These are phyloP conservation scores for Nephila pilipes DNA, from an alignment of 1,140 invertebrate species.

Conservation along the genomic window DNA sequence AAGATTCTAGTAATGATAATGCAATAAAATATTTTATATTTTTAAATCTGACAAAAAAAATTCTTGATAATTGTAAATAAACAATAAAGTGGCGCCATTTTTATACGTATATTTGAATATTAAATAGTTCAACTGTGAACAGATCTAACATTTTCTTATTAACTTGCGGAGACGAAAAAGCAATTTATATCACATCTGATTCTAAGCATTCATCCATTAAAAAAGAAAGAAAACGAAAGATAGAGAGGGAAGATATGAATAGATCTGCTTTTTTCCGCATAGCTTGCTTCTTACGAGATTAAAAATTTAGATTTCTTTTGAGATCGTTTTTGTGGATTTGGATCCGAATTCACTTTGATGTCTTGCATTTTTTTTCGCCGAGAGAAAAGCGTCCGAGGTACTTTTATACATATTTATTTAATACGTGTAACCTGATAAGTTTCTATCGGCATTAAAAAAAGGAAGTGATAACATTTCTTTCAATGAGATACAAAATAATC, in stretches of 20 bases:
- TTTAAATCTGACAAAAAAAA: too few relatives aligned
- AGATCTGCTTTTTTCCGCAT: background rate
- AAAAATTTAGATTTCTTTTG: background rate
- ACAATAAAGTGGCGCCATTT: too few relatives aligned
- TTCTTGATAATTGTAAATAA: too few relatives aligned
- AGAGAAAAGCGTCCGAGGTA: background rate
- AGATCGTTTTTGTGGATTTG: background rate
- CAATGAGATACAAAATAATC: background rate
- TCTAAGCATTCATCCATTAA: background rate
- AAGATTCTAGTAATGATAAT: too few relatives aligned
- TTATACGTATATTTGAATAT: too few relatives aligned
- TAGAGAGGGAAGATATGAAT: background rate
- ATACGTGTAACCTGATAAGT: background rate
- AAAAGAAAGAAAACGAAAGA: background rate
- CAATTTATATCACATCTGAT: conserved; percentile 1
- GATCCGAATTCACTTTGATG: background rate
- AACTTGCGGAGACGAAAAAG: background rate
- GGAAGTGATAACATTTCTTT: background rate
- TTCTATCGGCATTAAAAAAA: background rate
- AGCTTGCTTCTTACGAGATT: background rate
- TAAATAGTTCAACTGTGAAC: background rate
- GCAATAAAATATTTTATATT: too few relatives aligned
- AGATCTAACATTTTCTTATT: background rate
- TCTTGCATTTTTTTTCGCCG: background rate
- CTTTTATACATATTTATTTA: conserved; percentile 14